Percentiles rank a stretch among this genome's conserved stretches.
phyloP scores from a whole-genome alignment of 2,888 invertebrate genomes.

The Nemotelus nigrinus region DNA sequence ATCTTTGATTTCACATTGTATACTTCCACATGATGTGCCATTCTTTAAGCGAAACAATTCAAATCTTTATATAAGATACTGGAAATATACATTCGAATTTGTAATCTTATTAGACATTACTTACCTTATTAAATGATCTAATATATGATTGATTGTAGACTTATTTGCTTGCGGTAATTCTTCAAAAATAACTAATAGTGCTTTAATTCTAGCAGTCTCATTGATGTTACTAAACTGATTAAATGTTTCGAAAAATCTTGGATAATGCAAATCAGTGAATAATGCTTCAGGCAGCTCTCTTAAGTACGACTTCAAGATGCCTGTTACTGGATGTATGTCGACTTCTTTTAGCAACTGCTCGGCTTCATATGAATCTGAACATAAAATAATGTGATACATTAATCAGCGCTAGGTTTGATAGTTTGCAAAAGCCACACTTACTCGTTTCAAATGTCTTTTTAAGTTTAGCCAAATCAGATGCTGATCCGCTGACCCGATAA shows the following conservation, averaged over 20 bases:
- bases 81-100: no score
- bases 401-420: no score
- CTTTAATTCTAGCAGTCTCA: slow-evolving; percentile 70
- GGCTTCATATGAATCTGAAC: slow-evolving; percentile 86
- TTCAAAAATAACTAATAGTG: slow-evolving; percentile 79
- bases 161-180: slow-evolving; percentile 88
- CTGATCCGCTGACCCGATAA: slow-evolving; percentile 93
- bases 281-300: slow-evolving; percentile 93
- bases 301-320: slow-evolving; percentile 89
- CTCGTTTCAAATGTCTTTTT: slow-evolving; percentile 95
- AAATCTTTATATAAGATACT: no score
- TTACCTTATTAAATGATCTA: slow-evolving; percentile 89
- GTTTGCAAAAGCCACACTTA: slow-evolving; percentile 63
- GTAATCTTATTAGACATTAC: slow-evolving; percentile 53
- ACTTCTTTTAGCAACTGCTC: slow-evolving; percentile 89
- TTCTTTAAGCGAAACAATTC: no score
- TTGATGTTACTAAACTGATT: slow-evolving; percentile 64
- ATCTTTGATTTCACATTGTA: no score
- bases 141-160: slow-evolving; percentile 84
- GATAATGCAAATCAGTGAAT: slow-evolving; percentile 91
- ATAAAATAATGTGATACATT: not conserved
- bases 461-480: slow-evolving; percentile 87
- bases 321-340: slow-evolving; percentile 93
- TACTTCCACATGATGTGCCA: no score
- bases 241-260: slow-evolving; percentile 68